Conservation (phyloP, 2,797 vertebrate species). For the Takifugu rubripes region DNA sequence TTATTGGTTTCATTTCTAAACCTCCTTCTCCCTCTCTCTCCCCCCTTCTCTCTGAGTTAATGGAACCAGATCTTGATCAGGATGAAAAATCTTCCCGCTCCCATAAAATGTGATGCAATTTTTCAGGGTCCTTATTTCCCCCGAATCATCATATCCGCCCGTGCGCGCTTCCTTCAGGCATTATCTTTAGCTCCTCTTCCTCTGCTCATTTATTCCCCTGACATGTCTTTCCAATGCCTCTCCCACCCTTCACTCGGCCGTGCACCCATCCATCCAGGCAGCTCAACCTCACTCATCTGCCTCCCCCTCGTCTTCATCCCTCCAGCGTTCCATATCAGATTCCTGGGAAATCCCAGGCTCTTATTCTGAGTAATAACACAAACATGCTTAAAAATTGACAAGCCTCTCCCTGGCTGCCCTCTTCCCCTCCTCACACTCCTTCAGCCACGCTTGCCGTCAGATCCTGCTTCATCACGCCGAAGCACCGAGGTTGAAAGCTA, state of each 20-base stretch:
- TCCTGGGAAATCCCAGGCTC: conserved; percentile 8
- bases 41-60: no score
- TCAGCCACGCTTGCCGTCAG: conserved; percentile 38
- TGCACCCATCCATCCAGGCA: conserved; percentile 32
- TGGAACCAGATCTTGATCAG: not conserved
- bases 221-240: conserved; percentile 35
- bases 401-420: not conserved
- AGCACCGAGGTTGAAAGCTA: conserved; percentile 55
- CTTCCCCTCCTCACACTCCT: not conserved
- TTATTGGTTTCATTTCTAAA: no score
- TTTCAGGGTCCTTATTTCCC: conserved; percentile 6
- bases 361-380: conserved; percentile 1
- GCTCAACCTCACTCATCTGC: conserved; percentile 26
- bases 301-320: conserved; percentile 13
- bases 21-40: no score
- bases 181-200: conserved; percentile 22
- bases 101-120: not conserved
- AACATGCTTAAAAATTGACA: conserved; percentile 11
- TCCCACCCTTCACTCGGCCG: conserved; percentile 41
- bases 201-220: conserved; percentile 37
- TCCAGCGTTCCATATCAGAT: conserved; percentile 4
- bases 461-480: conserved; percentile 42
- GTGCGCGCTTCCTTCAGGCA: conserved; percentile 31
- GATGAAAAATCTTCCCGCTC: conserved; percentile 19
- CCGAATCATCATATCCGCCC: conserved; percentile 7